phyloP scores from a whole-genome alignment of 2,113 vertebrate genomes.

The Empidonax alnorum region DNA sequence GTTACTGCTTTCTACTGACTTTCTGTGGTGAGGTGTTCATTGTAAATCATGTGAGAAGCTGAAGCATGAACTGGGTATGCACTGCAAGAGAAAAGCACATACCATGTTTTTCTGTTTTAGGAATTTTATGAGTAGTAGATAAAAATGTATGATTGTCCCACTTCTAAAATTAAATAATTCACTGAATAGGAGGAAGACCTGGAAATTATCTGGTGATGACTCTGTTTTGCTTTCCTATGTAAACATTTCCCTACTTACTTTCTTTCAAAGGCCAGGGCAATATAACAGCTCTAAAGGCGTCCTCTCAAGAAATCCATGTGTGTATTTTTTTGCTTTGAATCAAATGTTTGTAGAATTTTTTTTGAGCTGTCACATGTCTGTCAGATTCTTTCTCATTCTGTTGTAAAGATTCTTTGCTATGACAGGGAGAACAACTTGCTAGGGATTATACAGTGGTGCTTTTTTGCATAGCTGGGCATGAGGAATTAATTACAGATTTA shows the following conservation, averaged over 20 bases:
- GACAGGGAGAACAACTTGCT: constrained; percentile 7
- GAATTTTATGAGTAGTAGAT: constrained; percentile 4
- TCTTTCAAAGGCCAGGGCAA: neutral
- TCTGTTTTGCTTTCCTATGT: neutral
- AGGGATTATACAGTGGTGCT: neutral
- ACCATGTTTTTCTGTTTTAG: neutral
- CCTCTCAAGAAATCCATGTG: neutral
- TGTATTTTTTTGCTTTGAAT: neutral
- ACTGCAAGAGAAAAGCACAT: neutral
- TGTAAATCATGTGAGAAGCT: neutral
- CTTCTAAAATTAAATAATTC: constrained; percentile 12
- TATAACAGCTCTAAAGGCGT: neutral
- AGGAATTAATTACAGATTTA: constrained; percentile 44
- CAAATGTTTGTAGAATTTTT: neutral
- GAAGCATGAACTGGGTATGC: neutral
- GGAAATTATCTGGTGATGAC: neutral
- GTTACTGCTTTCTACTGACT: neutral
- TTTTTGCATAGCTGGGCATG: neutral
- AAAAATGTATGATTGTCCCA: neutral
- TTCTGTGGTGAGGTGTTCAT: neutral
- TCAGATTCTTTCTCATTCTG: constrained; percentile 19
- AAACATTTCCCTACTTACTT: neutral
- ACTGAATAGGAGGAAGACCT: neutral
- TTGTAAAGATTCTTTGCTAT: constrained; percentile 37
- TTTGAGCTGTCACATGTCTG: constrained; percentile 49